A percentile compares a stretch with the other conserved stretches of the same genome.
These are phyloP conservation scores for Parambassis ranga DNA, from an alignment of 2,797 vertebrate species.

Conservation along the genomic window DNA sequence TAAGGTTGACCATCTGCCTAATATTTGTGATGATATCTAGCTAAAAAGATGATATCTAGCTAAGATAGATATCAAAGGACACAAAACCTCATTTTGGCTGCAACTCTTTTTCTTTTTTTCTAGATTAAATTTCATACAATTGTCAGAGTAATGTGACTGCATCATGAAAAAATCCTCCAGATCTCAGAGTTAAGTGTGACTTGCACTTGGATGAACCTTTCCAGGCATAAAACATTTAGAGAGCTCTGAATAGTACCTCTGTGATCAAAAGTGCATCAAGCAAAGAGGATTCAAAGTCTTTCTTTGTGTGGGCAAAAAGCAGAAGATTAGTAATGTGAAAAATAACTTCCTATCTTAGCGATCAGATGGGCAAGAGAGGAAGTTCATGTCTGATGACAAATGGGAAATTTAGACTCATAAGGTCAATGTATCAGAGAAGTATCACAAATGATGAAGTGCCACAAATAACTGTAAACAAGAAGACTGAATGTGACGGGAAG, in stretches of 20 bases:
- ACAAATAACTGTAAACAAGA: not conserved
- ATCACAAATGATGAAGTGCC: not conserved
- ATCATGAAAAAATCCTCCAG: too few relatives aligned
- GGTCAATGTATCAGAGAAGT: conserved; percentile 5
- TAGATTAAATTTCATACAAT: too few relatives aligned
- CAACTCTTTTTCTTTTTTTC: too few relatives aligned
- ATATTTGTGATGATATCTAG: too few relatives aligned
- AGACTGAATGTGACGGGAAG: not conserved
- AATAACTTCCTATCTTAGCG: not conserved
- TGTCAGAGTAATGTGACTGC: too few relatives aligned
- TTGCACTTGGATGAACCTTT: too few relatives aligned
- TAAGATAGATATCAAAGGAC: too few relatives aligned
- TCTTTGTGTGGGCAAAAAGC: conserved; percentile 5
- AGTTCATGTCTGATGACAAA: conserved; percentile 34
- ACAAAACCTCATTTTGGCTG: too few relatives aligned
- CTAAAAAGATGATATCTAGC: too few relatives aligned
- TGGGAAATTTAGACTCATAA: conserved; percentile 38
- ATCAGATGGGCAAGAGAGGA: conserved; percentile 32
- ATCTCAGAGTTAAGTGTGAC: too few relatives aligned
- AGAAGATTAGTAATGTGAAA: conserved; percentile 7
- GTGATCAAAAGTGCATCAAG: conserved; percentile 17
- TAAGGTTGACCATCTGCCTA: too few relatives aligned
- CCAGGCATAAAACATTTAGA: conserved; percentile 54
- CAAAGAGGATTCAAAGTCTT: conserved; percentile 5
- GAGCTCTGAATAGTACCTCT: conserved; percentile 30